Base-by-base conservation (phyloP, 1,140 invertebrate species). In the Calosoma granatense region DNA sequence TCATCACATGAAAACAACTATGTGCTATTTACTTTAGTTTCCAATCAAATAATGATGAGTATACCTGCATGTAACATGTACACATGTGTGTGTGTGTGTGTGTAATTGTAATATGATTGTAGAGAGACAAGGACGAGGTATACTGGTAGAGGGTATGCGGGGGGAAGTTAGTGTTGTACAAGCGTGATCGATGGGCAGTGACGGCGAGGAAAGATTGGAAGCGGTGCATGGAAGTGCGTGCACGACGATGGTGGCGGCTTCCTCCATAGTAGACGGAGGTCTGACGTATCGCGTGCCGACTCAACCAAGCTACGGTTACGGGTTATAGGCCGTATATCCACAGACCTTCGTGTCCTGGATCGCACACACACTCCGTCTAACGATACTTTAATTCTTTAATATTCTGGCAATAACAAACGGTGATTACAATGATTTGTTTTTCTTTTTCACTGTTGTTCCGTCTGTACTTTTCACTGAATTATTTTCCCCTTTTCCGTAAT, bases 171-270 rank as follows among this genome's bases (percentile, higher is more conserved):
- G 9, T 47, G 15, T 9, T 47, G 17, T 12, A 9, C 6, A 17
- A 47, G 9, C 17, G 41, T 47, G 41, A 47, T 47, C 41, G 41
- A 47, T 47, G 41, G 41, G 3, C 41, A 17, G 41, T 47, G 41
- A 47, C 41, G 41, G 41, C 41, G 41, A 11, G 41, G 41, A 47
- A 47, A 47, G 41, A 47, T 47, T 12, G 41, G 41, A 47, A 17
- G 41, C 15, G 17, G 41, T 47, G 26, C 26, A 36, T 36, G 26
- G 41, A 47, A 47, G 41, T 47, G 41, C 41, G 41, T 47, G 41
- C 41, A 36, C 6, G n/a, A 36, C 26, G 6, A 47, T 17, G 9
- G 17, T 47, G 17, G 41, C 41, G 41, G 41, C 41, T 11, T 11
- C 41, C 15, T 47, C 41, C 41, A 4, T 17, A 6, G 41, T 17